phyloP scores from a whole-genome alignment of 2,113 vertebrate genomes.

The Phrynosoma blainvillii region DNA sequence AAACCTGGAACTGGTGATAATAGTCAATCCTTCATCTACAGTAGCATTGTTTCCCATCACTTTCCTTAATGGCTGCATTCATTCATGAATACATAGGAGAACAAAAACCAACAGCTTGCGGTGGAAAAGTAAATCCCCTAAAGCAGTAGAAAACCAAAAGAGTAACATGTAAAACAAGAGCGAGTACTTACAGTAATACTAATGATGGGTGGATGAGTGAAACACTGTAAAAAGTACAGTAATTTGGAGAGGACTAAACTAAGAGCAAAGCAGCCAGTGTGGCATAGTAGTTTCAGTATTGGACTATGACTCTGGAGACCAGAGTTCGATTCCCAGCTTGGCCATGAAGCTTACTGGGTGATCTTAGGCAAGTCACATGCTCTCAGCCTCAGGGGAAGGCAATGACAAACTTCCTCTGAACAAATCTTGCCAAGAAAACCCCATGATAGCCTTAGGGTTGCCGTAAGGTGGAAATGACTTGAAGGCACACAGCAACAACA shows the following conservation, averaged over 20 bases:
- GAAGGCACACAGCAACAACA: too few relatives aligned
- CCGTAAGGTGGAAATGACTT: too few relatives aligned
- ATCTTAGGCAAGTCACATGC: too few relatives aligned
- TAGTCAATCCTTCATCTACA: conserved; percentile 21
- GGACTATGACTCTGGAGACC: too few relatives aligned
- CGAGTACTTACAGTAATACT: neutral
- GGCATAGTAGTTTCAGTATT: too few relatives aligned
- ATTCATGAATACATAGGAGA: conserved; percentile 31
- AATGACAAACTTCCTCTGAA: too few relatives aligned
- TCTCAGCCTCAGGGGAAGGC: too few relatives aligned
- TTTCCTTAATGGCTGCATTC: neutral
- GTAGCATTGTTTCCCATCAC: conserved; percentile 27
- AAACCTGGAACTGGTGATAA: neutral
- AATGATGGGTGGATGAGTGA: neutral
- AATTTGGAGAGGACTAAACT: neutral
- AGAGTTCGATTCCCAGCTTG: too few relatives aligned
- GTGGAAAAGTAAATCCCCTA: conserved; percentile 34
- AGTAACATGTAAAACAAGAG: conserved; percentile 30
- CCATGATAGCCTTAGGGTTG: too few relatives aligned
- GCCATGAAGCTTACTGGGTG: too few relatives aligned
- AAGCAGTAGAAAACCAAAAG: conserved; percentile 26
- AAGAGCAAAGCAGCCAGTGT: too few relatives aligned
- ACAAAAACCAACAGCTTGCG: conserved; percentile 35
- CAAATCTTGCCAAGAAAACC: too few relatives aligned
- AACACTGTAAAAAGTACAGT: neutral